These are phyloP conservation scores for Merodon equestris DNA, from an alignment of 2,888 invertebrate genomes.

Conservation along the genomic window DNA sequence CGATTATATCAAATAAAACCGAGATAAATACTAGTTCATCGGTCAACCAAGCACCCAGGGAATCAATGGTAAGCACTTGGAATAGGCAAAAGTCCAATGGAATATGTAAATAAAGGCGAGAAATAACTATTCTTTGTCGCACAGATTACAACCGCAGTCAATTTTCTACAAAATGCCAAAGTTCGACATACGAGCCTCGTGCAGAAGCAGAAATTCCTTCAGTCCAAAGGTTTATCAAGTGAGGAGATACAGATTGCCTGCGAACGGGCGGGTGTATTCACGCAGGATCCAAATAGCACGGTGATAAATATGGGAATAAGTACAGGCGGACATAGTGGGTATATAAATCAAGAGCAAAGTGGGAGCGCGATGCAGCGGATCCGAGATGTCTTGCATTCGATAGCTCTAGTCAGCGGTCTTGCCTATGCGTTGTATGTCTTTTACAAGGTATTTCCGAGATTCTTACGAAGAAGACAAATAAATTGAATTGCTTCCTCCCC, in stretches of 20 bases:
- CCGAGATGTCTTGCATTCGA: conserved; percentile 85
- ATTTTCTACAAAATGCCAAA: conserved; percentile 92
- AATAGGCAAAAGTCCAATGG: not conserved
- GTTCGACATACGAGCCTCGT: conserved; percentile 87
- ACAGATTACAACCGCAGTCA: conserved; percentile 90
- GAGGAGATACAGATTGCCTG: conserved; percentile 87
- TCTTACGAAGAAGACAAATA: conserved; percentile 25
- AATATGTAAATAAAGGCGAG: too few species aligned
- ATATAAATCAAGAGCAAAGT: conserved; percentile 70
- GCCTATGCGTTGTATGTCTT: conserved; percentile 89
- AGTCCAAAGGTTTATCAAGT: conserved; percentile 87
- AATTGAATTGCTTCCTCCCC: conserved; percentile 1
- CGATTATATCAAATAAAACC: conserved; percentile 70
- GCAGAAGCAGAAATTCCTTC: conserved; percentile 89
- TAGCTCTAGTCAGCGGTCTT: conserved; percentile 88
- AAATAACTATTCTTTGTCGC: not conserved
- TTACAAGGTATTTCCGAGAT: conserved; percentile 83
- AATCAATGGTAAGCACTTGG: conserved; percentile 74
- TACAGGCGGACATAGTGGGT: conserved; percentile 43
- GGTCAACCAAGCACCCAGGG: conserved; percentile 72
- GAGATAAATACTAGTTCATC: conserved; percentile 41
- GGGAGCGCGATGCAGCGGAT: conserved; percentile 80
- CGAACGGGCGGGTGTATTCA: conserved; percentile 81
- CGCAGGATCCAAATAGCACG: conserved; percentile 75
- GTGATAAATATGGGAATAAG: conserved; percentile 76